Conservation (phyloP, 2,113 vertebrate genomes). For the Mohoua ochrocephala region DNA sequence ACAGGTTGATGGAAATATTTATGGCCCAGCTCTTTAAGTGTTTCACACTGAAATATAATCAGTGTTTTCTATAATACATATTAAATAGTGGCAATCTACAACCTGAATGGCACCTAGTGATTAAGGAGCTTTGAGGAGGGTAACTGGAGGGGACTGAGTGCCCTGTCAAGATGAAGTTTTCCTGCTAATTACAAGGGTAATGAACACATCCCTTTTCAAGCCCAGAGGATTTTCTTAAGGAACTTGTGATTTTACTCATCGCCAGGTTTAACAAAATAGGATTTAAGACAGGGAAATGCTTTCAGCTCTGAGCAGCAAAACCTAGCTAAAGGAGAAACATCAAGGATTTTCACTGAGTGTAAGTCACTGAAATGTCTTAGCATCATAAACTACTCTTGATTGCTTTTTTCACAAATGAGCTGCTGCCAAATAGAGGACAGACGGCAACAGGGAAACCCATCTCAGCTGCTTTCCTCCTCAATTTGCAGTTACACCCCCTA, state of each 20-base stretch:
- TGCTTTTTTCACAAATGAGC: slow-evolving; percentile 70
- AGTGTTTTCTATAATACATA: slow-evolving; percentile 29
- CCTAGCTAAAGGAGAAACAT: slow-evolving; percentile 70
- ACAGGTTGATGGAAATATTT: slow-evolving; percentile 40
- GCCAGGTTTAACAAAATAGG: slow-evolving; percentile 60
- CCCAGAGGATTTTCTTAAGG: slow-evolving; percentile 48
- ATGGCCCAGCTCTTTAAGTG: background rate
- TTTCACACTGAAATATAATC: slow-evolving; percentile 43
- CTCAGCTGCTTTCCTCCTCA: slow-evolving; percentile 38
- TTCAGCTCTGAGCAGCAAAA: slow-evolving; percentile 68
- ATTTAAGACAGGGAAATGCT: slow-evolving; percentile 63
- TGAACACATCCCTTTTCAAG: slow-evolving; percentile 43
- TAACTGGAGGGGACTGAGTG: slow-evolving; percentile 5
- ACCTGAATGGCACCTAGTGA: slow-evolving; percentile 9
- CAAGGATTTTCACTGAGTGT: slow-evolving; percentile 64
- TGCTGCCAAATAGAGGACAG: slow-evolving; percentile 51
- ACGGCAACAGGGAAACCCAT: slow-evolving; percentile 1
- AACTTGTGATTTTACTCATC: slow-evolving; percentile 64
- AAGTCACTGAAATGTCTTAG: slow-evolving; percentile 65
- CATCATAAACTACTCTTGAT: slow-evolving; percentile 68
- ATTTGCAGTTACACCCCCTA: slow-evolving; percentile 36
- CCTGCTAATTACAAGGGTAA: slow-evolving; percentile 59
- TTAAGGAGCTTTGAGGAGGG: background rate
- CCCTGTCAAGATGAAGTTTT: slow-evolving; percentile 21
- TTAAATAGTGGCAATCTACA: slow-evolving; percentile 28